Conservation (phyloP, 2,113 vertebrate species). For the Poicephalus meyeri region DNA sequence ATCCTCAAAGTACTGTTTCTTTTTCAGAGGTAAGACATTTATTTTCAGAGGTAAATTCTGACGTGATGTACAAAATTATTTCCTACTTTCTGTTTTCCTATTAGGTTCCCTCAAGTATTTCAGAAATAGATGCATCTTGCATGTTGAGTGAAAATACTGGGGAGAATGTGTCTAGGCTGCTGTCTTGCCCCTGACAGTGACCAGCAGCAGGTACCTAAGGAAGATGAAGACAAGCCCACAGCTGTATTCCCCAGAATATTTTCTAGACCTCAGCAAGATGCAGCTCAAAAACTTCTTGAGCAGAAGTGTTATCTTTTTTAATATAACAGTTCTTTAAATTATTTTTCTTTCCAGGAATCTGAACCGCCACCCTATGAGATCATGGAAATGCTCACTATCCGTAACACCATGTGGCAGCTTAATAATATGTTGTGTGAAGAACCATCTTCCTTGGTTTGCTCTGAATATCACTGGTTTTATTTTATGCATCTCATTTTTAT, state of each 20-base stretch:
- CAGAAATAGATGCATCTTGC: not conserved
- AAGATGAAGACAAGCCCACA: not conserved
- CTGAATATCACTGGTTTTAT: not conserved
- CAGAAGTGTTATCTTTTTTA: not conserved
- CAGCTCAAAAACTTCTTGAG: not conserved
- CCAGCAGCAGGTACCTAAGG: not conserved
- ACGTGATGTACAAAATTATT: not conserved
- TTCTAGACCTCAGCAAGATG: not conserved
- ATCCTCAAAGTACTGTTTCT: not conserved
- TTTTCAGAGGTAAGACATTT: not conserved
- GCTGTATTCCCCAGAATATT: not conserved
- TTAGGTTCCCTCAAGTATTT: not conserved
- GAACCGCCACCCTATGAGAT: not conserved
- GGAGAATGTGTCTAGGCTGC: not conserved
- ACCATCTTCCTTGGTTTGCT: not conserved
- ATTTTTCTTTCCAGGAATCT: slow-evolving; percentile 18
- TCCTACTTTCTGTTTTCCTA: not conserved
- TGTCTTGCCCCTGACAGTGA: not conserved
- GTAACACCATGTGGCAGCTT: not conserved
- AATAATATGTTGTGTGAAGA: not conserved
- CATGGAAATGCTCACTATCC: not conserved
- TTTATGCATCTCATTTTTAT: not conserved
- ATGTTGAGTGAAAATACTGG: not conserved
- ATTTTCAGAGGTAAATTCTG: not conserved
- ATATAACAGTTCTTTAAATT: not conserved